Evolutionary conservation across 2,797 vertebrate species (phyloP).

Genomic region (Mormyrops attenuatus): DNA sequence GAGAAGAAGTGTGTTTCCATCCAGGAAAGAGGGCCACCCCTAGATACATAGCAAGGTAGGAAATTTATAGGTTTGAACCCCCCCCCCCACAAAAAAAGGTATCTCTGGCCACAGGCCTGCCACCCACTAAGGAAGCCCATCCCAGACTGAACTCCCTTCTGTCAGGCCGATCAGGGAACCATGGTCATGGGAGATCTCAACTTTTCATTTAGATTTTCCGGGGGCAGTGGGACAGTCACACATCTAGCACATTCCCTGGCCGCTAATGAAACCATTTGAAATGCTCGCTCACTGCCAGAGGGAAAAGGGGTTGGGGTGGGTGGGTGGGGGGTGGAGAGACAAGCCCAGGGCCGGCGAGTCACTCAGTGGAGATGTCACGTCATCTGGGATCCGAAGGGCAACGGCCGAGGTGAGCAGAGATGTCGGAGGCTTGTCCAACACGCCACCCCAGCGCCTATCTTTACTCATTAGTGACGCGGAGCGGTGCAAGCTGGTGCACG

Average conservation of each 20-base stretch:
- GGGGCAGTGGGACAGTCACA: slow-evolving; percentile 30
- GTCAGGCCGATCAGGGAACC: slow-evolving; percentile 51
- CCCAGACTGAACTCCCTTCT: slow-evolving; percentile 38
- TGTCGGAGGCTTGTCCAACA: background rate
- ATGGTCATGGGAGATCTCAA: slow-evolving; percentile 15
- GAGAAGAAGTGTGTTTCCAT: background rate
- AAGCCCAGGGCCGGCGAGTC: slow-evolving; percentile 24
- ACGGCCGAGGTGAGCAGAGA: background rate
- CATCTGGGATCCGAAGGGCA: background rate
- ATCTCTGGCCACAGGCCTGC: background rate
- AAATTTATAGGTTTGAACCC: background rate
- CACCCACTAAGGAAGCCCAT: background rate
- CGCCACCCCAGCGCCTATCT: background rate
- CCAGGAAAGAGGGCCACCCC: background rate
- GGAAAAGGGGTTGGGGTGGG: slow-evolving; percentile 43
- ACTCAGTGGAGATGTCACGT: background rate
- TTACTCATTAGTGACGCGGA: background rate
- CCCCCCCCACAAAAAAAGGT: background rate
- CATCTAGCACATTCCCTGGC: slow-evolving; percentile 46
- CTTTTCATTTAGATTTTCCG: slow-evolving; percentile 35
- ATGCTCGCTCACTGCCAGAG: slow-evolving; percentile 62
- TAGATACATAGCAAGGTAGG: background rate
- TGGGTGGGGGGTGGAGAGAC: slow-evolving; percentile 27
- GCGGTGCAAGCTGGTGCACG: background rate
- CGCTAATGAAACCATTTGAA: slow-evolving; percentile 61